Evolutionary conservation across 1,140 invertebrate species (phyloP), one percentile per base, ranked within the genome.

Genomic region (Drosophila albomicans): DNA sequence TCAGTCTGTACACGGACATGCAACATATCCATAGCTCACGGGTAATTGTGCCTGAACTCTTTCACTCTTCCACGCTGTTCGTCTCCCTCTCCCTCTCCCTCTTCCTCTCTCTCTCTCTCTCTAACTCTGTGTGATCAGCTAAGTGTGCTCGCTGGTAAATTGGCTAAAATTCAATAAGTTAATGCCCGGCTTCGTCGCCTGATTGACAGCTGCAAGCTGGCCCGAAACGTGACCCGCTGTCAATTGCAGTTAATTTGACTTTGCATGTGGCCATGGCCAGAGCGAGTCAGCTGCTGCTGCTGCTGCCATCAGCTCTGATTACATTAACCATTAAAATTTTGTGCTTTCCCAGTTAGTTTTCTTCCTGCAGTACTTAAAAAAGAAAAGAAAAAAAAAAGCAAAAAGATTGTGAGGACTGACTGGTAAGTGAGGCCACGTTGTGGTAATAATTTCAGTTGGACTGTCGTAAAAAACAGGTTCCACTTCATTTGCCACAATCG

Each of bases 121-220:
- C 0, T 7, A 10, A 1, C 11, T 41, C 5, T 48, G 43, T 32
- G 25, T 62, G 35, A 38, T 75, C 75, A 68, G 64, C 82, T 79
- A 87, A 86, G 79, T 79, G 79, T 20, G 32, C 68, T 81, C n/a
- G 57, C 69, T 69, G 74, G 52, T 38, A 78, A 88, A 88, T 88
- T 89, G 81, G 78, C 78, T 89, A 74, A 84, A 89, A 88, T 89
- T 89, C 85, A 88, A 88, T 88, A 88, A 88, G 85, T 89, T 88
- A 89, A 88, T 88, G 85, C 56, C 63, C 56, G 66, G 35, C 35
- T 10, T 28, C 52, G 46, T 62, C 48, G 32, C 1, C 62, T 71
- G 67, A 70, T 62, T 75, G 78, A 81, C 80, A 89, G 70, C 66
- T 87, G 69, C 72, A 75, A 51, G 62, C 52, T 69, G 48, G 65